Evolutionary conservation across 2,113 vertebrate genomes (phyloP).

Genomic region (Corythoichthys haematopterus): DNA sequence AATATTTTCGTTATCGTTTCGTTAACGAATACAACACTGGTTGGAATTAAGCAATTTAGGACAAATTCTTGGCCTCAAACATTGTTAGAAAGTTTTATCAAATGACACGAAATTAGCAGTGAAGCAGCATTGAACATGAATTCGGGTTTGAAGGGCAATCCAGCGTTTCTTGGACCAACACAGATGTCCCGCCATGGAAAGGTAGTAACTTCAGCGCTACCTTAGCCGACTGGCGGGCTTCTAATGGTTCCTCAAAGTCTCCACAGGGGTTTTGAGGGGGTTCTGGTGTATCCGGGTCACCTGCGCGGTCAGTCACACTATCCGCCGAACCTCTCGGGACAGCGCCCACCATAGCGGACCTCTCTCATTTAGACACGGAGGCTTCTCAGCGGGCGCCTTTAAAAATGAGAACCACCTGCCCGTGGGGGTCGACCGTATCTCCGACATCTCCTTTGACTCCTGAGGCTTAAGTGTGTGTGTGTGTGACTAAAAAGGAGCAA

Average conservation of each 20-base stretch:
- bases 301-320: slow-evolving; percentile 50
- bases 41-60: no score
- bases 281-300: slow-evolving; percentile 38
- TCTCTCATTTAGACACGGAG: slow-evolving; percentile 67
- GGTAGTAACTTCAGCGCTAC: neutral
- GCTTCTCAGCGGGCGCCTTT: slow-evolving; percentile 34
- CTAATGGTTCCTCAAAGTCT: neutral
- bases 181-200: neutral
- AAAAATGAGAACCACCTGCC: slow-evolving; percentile 70
- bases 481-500: neutral
- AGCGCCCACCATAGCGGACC: slow-evolving; percentile 45
- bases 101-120: neutral
- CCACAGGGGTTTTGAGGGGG: neutral
- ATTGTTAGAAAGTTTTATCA: no score
- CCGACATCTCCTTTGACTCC: slow-evolving; percentile 52
- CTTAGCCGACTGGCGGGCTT: neutral
- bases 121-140: neutral
- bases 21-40: no score
- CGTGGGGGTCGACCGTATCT: slow-evolving; percentile 45
- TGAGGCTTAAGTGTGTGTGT: slow-evolving; percentile 4
- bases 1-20: no score
- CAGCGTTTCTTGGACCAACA: neutral
- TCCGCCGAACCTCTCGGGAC: slow-evolving; percentile 47
- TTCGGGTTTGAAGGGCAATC: neutral
- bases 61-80: no score